Evolutionary conservation across 2,797 vertebrate genomes (phyloP).

Genomic region (Craterocephalus amniculus): DNA sequence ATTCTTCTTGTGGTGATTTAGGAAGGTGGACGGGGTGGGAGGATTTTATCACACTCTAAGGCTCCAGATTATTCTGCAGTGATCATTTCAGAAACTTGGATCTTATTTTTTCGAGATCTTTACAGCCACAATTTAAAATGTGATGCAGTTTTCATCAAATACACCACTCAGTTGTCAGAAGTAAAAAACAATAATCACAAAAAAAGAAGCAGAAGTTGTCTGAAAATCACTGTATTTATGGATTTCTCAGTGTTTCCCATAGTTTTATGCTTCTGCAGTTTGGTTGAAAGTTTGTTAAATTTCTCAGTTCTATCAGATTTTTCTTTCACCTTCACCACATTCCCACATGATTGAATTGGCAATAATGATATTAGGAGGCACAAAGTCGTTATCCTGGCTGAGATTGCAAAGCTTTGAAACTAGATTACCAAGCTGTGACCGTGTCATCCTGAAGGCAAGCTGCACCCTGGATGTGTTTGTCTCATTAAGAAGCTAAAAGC

Average conservation of each 20-base stretch:
- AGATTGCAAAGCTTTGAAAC: constrained; percentile 31
- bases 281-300: neutral
- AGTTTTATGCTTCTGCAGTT: too few relatives aligned
- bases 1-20: constrained; percentile 17
- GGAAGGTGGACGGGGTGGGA: neutral
- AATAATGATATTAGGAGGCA: neutral
- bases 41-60: neutral
- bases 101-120: neutral
- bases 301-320: neutral
- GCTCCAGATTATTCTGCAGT: neutral
- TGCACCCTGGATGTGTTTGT: neutral
- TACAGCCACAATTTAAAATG: too few relatives aligned
- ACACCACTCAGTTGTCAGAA: neutral
- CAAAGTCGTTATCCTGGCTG: constrained; percentile 1
- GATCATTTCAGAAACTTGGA: neutral
- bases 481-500: neutral
- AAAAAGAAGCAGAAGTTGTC: neutral
- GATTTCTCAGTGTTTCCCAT: neutral
- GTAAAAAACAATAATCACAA: too few relatives aligned
- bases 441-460: constrained; percentile 17
- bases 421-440: constrained; percentile 18
- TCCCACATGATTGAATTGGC: neutral
- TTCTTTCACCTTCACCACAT: neutral
- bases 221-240: neutral
- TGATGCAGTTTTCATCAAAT: too few relatives aligned